Conservation (phyloP, 2,888 invertebrate species). For the Nycteola revayana region DNA sequence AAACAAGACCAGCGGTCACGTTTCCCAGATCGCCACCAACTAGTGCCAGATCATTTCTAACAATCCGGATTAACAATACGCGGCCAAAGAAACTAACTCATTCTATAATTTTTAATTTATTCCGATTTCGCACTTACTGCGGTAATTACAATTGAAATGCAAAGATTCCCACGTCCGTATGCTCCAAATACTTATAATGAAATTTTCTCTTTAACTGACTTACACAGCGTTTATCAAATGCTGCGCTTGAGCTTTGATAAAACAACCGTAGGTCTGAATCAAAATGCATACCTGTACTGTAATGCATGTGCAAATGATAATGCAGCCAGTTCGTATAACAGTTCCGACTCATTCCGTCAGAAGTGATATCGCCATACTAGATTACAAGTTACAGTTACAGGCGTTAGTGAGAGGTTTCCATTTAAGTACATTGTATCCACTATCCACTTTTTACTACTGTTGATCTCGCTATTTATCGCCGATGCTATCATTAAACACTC, state of each 20-base stretch:
- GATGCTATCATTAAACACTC: conserved; percentile 53
- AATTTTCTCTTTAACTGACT: conserved; percentile 33
- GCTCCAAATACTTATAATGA: conserved; percentile 56
- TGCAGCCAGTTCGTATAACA: conserved; percentile 39
- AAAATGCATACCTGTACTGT: conserved; percentile 25
- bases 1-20: conserved; percentile 71
- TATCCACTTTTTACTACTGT: conserved; percentile 49
- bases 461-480: conserved; percentile 47
- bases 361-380: conserved; percentile 40
- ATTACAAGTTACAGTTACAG: conserved; percentile 48
- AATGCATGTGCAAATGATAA: conserved; percentile 38
- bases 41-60: conserved; percentile 44
- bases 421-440: conserved; percentile 48
- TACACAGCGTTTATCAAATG: conserved; percentile 25
- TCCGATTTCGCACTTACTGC: conserved; percentile 46
- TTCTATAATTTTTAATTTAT: conserved; percentile 51
- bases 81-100: conserved; percentile 39
- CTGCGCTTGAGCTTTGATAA: conserved; percentile 34
- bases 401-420: conserved; percentile 54
- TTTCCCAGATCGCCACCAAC: conserved; percentile 54
- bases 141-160: conserved; percentile 54
- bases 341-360: conserved; percentile 38
- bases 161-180: conserved; percentile 68
- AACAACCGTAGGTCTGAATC: conserved; percentile 26
- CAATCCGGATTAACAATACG: conserved; percentile 47